These are phyloP conservation scores for Chrysolina haemoptera DNA, from an alignment of 2,888 invertebrate genomes.

Conservation along the genomic window DNA sequence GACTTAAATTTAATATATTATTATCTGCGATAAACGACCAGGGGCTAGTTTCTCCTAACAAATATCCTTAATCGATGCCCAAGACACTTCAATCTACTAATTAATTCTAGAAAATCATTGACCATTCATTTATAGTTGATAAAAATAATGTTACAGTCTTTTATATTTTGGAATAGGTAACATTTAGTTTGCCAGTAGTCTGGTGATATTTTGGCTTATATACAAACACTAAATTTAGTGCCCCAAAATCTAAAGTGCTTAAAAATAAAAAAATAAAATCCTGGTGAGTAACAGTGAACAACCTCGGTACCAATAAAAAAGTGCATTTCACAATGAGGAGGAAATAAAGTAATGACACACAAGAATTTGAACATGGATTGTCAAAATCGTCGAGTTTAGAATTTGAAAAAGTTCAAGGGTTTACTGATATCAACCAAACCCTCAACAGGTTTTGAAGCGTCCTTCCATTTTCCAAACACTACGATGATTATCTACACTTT, in stretches of 20 bases:
- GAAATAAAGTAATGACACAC: too few relatives aligned
- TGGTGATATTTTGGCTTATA: conserved; percentile 15
- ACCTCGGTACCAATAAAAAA: too few relatives aligned
- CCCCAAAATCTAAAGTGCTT: not conserved
- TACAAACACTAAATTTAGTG: conserved; percentile 2
- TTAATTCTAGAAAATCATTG: conserved; percentile 17
- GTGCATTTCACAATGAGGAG: too few relatives aligned
- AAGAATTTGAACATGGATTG: too few relatives aligned
- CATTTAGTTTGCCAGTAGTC: conserved; percentile 1
- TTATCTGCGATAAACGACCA: not conserved
- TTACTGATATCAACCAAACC: too few relatives aligned
- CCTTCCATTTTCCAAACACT: too few relatives aligned
- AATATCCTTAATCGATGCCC: conserved; percentile 1
- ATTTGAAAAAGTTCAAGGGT: too few relatives aligned
- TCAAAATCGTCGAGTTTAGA: too few relatives aligned
- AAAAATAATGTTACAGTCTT: conserved; percentile 29
- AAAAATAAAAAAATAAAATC: not conserved
- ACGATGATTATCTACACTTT: too few relatives aligned
- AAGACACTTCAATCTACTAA: not conserved
- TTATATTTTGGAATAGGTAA: conserved; percentile 26
- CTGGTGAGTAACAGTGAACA: too few relatives aligned
- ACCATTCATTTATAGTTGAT: conserved; percentile 7
- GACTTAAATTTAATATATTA: not conserved
- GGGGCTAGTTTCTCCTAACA: not conserved
- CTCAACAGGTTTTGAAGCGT: too few relatives aligned